Evolutionary conservation across 92 coral and sea anemone species (phyloP), one percentile per base, ranked within the genome.

Genomic region (Scolanthus callimorphus): DNA sequence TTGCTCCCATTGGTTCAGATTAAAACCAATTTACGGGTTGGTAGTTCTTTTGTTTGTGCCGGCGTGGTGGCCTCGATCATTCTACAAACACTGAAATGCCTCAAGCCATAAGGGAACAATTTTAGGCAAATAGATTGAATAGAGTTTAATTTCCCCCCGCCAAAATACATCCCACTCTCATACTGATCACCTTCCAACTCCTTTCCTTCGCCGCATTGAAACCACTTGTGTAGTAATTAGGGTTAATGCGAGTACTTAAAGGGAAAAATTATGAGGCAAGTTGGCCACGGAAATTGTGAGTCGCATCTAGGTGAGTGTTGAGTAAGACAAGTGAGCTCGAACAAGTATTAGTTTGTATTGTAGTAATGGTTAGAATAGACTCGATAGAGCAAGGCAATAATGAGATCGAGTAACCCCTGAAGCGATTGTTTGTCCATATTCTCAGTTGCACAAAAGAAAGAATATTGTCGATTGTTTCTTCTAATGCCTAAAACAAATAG

Each of bases 21-120:
- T 73, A 88, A 82, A 77, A 83, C 96, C 83, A 88, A 83, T 88
- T 88, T 88, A 88, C 96, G 96, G 96, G 85, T 88, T 77, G 83
- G 90, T 70, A 88, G 90, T 70, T 76, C 96, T 61, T 77, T 88
- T 88, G 96, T 88, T 61, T 69, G 74, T 49, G 73, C 81, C 96
- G 86, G 96, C 90, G 90, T 88, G 85, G 96, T 78, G 96, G 90
- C 84, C 70, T 78, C 82, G 76, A 70, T 71, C 77, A 72, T 77
- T 73, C 73, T 70, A 54, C 84, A 78, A 88, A 88, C 85, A 83
- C 70, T 65, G 25, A 69, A 78, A 67, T 72, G 76, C 86, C 81
- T 80, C 27, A 54, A 44, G 86, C 67, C 55, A 71, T 29, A 55
- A 71, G 50, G 50, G 27, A 63, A 74, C 30, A 53, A 61, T 73